Evolutionary conservation across 2,797 vertebrate species (phyloP).

Genomic region (Smutsia gigantea): DNA sequence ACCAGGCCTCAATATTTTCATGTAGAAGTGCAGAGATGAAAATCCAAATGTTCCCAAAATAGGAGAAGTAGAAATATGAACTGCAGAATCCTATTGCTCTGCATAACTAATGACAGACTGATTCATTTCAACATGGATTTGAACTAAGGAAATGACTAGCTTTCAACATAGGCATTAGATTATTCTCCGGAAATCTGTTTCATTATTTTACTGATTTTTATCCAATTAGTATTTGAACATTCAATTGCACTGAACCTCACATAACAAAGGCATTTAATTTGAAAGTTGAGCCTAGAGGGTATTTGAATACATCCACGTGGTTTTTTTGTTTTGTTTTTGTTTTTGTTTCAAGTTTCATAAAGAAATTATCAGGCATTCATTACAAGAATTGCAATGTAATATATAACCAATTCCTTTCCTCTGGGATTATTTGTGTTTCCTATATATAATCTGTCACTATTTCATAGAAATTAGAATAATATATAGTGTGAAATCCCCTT

Average conservation of each 20-base stretch:
- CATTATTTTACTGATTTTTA: constrained; percentile 30
- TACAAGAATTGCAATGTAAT: background rate
- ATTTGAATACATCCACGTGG: background rate
- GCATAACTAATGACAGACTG: background rate
- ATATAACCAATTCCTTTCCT: background rate
- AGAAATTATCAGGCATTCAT: background rate
- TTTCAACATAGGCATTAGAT: background rate
- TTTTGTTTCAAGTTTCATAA: background rate
- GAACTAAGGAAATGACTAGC: background rate
- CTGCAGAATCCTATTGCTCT: background rate
- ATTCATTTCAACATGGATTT: background rate
- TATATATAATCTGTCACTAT: background rate
- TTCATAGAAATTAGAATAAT: background rate
- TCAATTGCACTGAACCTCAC: background rate
- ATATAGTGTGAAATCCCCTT: background rate
- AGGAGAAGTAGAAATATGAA: background rate
- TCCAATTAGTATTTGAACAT: background rate
- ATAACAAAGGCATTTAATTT: constrained; percentile 6
- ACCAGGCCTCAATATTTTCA: background rate
- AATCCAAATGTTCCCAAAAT: background rate
- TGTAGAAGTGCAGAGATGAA: background rate
- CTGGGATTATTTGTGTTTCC: background rate
- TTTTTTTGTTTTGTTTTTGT: background rate
- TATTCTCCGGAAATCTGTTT: background rate
- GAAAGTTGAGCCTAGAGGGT: background rate